Evolutionary conservation across 1,140 invertebrate species (phyloP), one percentile per base, ranked within the genome.

Genomic region (Archivesica marissinica): DNA sequence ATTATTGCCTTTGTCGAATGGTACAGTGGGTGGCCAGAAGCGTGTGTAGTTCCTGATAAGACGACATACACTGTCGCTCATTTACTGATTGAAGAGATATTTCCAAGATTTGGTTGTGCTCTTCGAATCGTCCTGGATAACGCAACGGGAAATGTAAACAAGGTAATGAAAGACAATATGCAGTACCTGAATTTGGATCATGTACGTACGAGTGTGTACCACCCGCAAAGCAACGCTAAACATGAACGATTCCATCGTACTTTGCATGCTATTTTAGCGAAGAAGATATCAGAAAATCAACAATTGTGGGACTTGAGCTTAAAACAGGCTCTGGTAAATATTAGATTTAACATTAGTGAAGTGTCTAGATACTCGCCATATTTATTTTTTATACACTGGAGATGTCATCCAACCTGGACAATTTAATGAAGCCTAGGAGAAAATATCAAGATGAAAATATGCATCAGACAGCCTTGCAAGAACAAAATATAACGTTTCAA

Each of bases 401-500:
- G 74, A 87, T 33, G 56, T 47, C 0, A 59, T 87, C 1, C 56
- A 82, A 20, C 79, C 9, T 83, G 17, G 79, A 87, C 23, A 82
- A 75, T 25, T 33, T 86, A 38, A 23, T 86, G 13, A 66, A 76
- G 38, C 85, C 77, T 2, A 28, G 78, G 78, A n/a, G n/a, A 9
- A 77, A 77, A 50, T 87, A 72, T 50, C 2, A 41, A 41, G 80
- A 80, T 25, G 86, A 87, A 30, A 47, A 77, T 11, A 13, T n/a
- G 3, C 80, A 83, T 39, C 15, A 83, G 47, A 78, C 23, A 56
- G 61, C 0, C 41, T 87, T 0, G 25, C 75, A n/a, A n/a, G n/a
- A n/a, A n/a, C n/a, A n/a, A 83, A n/a, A 87, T 84, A 64, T 76
- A 80, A n/a, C 70, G 20, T 88, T 88, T 44, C 0, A 50, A 6